Conservation (phyloP, 2,797 vertebrate genomes). For the Rhinophrynus dorsalis region DNA sequence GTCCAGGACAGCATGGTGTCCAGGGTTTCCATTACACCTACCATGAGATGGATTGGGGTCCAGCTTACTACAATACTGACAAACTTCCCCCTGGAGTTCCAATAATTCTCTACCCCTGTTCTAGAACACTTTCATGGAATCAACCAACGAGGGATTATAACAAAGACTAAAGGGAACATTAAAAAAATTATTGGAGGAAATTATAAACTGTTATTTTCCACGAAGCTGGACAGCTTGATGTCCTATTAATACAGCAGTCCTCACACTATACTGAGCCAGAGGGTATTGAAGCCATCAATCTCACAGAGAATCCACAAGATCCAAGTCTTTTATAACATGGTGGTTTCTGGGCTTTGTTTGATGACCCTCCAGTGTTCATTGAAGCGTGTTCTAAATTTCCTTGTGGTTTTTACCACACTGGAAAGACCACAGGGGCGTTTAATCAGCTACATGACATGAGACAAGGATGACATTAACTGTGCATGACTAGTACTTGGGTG, state of each 20-base stretch:
- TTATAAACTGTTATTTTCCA: conserved; percentile 25
- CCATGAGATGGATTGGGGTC: too few species aligned
- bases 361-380: conserved; percentile 39
- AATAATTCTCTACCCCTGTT: too few species aligned
- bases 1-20: too few species aligned
- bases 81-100: too few species aligned
- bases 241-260: conserved; percentile 29
- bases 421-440: conserved; percentile 38
- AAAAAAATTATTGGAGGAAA: conserved; percentile 31
- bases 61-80: too few species aligned
- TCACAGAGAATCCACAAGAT: conserved; percentile 17
- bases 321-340: conserved; percentile 42
- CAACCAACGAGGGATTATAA: not conserved
- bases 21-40: too few species aligned
- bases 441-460: conserved; percentile 42
- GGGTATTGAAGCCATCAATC: conserved; percentile 19
- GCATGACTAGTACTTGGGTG: conserved; percentile 18
- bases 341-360: conserved; percentile 35
- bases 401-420: conserved; percentile 45
- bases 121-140: not conserved
- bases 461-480: conserved; percentile 35
- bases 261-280: conserved; percentile 33
- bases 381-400: conserved; percentile 41
- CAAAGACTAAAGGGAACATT: conserved; percentile 12
- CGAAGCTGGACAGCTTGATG: conserved; percentile 25